Conservation (phyloP, 2,888 invertebrate genomes). For the Baccha elongata region DNA sequence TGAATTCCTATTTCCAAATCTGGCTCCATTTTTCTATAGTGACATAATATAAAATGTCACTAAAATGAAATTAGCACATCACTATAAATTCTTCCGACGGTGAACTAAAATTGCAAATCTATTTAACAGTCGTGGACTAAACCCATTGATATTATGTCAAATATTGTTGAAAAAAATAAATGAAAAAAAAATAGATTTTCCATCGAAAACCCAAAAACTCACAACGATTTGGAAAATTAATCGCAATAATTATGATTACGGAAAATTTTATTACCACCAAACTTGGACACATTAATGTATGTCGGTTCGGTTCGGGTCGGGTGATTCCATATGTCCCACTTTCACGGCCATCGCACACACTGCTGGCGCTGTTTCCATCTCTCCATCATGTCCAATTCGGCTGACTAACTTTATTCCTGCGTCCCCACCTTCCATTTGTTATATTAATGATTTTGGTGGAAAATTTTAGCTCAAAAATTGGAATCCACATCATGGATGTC, state of each 20-base stretch:
- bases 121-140: no score
- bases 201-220: conserved; percentile 39
- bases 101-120: no score
- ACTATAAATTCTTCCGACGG: no score
- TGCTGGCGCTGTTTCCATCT: conserved; percentile 15
- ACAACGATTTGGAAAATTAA: conserved; percentile 65
- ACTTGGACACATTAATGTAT: not conserved
- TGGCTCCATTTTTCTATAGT: no score
- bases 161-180: conserved; percentile 2
- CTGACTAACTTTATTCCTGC: conserved; percentile 13
- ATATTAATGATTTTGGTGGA: conserved; percentile 37
- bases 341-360: conserved; percentile 54
- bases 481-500: conserved; percentile 5
- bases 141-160: not conserved
- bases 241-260: conserved; percentile 69
- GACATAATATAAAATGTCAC: no score
- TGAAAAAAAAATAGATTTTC: conserved; percentile 21
- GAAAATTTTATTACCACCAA: conserved; percentile 43
- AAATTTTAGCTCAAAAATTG: conserved; percentile 48
- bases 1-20: no score
- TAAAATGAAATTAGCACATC: no score
- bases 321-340: conserved; percentile 39
- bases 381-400: not conserved
- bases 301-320: not conserved
- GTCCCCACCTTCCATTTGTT: not conserved